Base-by-base conservation (phyloP, 2,888 invertebrate species). In the Schizotus pectinicornis region DNA sequence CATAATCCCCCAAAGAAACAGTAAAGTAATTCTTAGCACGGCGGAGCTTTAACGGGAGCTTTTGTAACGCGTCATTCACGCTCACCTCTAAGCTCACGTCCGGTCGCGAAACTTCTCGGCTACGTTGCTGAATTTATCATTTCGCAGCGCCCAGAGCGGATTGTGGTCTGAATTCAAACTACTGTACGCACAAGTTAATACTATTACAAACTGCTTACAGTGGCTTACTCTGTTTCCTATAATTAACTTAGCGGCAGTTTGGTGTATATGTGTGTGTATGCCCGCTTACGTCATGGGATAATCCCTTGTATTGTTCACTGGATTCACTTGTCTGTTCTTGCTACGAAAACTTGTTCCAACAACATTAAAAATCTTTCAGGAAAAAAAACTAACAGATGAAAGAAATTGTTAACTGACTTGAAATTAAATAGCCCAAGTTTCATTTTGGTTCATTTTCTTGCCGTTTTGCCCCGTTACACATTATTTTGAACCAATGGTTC, bases 141-240 rank as follows among this genome's bases (percentile, higher is more conserved):
- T 61, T 47, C 12, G 55, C 49, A 45, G 55, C 47, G 56, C 61
- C 58, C 55, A 33, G 35, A 55, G 58, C 58, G 55, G 58, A 61
- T 61, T 61, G 61, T 32, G 51, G 58, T 43, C 45, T 61, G 61
- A 61, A 61, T 61, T 58, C 58, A 55, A 58, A 58, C 58, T 55
- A 58, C 38, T 42, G 22, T 43, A 56, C 60, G 56, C 60, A 60
- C 59, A 55, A 55, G 42, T 61, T 67, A 66, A 69, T 66, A 60
- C 64, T 65, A 64, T 66, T 66, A 67, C 61, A 57, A 62, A 65
- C 67, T 65, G 64, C 67, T 68, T 68, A 69, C 65, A 65, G 50
- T 57, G 56, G 64, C 62, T 68, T 58, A 63, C 58, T 63, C 56
- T 64, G 62, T 67, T 67, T 66, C 59, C 65, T 61, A 61, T 67